Evolutionary conservation across 2,888 invertebrate genomes (phyloP).

Genomic region (Drosophila eohydei): DNA sequence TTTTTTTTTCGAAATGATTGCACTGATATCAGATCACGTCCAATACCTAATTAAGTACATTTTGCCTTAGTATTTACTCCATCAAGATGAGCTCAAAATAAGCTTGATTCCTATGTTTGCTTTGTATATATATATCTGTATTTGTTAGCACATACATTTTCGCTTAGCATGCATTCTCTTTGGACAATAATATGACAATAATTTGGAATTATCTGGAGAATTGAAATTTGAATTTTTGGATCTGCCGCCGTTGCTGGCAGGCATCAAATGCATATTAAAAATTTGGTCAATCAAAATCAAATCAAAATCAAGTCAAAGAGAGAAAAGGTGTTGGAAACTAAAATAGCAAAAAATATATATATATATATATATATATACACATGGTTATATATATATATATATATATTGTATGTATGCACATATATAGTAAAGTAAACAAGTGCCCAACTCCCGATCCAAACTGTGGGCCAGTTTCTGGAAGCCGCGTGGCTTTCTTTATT

Average conservation of each 20-base stretch:
- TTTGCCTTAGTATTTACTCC: background rate
- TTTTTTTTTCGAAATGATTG: no score
- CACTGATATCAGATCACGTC: background rate
- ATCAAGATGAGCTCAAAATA: background rate
- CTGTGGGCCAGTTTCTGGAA: background rate
- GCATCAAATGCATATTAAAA: background rate
- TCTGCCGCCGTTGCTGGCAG: conserved; percentile 6
- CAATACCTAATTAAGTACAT: background rate
- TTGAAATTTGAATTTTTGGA: background rate
- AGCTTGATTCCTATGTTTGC: no score
- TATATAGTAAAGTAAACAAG: conserved; percentile 4
- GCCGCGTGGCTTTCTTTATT: conserved; percentile 25
- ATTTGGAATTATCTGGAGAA: background rate
- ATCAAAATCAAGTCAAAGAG: conserved; percentile 16
- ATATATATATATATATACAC: background rate
- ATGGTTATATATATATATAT: background rate
- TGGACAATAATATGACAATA: background rate
- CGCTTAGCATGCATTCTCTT: no score
- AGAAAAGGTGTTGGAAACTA: background rate
- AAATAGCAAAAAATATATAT: background rate
- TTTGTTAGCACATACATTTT: no score
- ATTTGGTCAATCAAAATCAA: conserved; percentile 17
- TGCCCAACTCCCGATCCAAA: conserved; percentile 13
- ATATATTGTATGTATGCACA: background rate
- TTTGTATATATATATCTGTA: no score